Base-by-base conservation (phyloP, 2,797 vertebrate genomes). In the Argentina silus region DNA sequence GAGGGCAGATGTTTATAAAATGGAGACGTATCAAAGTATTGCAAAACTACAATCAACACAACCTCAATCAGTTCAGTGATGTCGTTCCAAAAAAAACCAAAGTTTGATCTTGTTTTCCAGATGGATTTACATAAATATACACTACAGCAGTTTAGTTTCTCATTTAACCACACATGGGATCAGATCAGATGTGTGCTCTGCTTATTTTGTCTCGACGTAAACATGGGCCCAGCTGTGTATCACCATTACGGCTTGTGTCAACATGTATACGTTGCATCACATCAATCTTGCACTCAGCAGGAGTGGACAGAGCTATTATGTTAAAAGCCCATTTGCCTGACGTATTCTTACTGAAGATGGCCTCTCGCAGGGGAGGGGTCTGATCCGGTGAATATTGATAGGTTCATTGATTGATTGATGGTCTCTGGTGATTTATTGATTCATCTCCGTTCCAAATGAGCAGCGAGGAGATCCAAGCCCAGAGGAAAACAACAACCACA, bases 241-340 rank as follows among this genome's bases (percentile, higher is more conserved):
- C 86, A 84, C 74, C 55, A 53, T 85, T 85, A 81, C 81, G 70
- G 83, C 85, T 77, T 47, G 43, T 67, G 71, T 73, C 71, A 67
- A 73, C 71, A 67, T 67, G 53, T 17, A 65, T 27, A 60, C 44
- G 51, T 36, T 17, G 27, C 47, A 62, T n/a, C 0, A 69, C 86
- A 89, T 91, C 88, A 88, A 87, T 89, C 90, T 86, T 75, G 60
- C 81, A 72, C 86, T 86, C 82, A 65, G 83, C 82, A 73, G 84
- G 84, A 84, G 78, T 79, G 83, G 81, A 87, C 88, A 70, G 71
- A 86, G 81, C 84, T 86, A 83, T 88, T 90, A 88, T 84, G 86
- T 87, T 90, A 91, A 91, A 91, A 90, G 86, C 86, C 83, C 80
- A 86, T 92, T 90, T 90, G 83, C 85, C 76, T 75, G 76, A 83